Conservation (phyloP, 2,888 invertebrate genomes). For the Tetragonisca angustula region DNA sequence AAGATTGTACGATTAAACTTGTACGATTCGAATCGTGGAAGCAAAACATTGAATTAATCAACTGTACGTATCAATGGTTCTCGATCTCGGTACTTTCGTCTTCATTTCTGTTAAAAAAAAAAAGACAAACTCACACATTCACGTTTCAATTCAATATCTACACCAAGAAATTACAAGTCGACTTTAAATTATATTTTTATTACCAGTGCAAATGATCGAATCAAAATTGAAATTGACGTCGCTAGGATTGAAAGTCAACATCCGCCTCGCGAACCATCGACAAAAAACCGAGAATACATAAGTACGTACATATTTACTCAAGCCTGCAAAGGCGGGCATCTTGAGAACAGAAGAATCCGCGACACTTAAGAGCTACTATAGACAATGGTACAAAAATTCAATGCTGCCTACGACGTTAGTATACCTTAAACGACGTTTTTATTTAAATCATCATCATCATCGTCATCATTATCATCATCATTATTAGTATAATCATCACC, state of each 20-base stretch:
- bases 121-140: not conserved
- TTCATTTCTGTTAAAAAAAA: not conserved
- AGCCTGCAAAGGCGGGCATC: constrained; percentile 57
- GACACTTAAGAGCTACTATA: constrained; percentile 81
- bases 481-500: constrained; percentile 25
- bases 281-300: constrained; percentile 52
- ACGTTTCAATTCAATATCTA: not conserved
- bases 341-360: constrained; percentile 64
- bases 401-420: constrained; percentile 80
- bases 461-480: constrained; percentile 25
- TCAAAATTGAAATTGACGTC: not conserved
- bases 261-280: constrained; percentile 57
- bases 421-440: constrained; percentile 79
- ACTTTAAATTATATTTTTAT: not conserved
- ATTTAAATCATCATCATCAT: constrained; percentile 51
- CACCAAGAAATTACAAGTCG: not conserved
- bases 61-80: not conserved
- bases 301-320: constrained; percentile 32
- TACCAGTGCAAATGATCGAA: not conserved
- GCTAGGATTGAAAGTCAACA: constrained; percentile 11
- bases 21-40: not conserved
- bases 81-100: not conserved
- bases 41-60: constrained; percentile 2
- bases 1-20: not conserved
- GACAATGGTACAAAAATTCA: constrained; percentile 83